Percentiles rank a stretch among this genome's conserved stretches.
phyloP scores from a whole-genome alignment of 1,140 invertebrate genomes.

The Sycophaga agraensis region DNA sequence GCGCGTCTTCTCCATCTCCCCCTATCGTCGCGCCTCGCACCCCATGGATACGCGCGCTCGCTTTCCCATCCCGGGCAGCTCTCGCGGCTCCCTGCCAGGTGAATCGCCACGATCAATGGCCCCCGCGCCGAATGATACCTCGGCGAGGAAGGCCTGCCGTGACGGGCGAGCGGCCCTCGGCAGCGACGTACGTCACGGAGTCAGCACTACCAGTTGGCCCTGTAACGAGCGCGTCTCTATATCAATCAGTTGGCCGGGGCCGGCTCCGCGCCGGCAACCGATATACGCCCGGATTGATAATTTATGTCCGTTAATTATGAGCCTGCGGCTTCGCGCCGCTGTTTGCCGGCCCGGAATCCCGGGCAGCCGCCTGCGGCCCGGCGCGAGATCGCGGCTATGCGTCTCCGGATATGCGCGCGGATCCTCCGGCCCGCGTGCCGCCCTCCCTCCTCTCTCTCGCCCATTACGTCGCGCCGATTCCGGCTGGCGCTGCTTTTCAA shows the following conservation, averaged over 20 bases:
- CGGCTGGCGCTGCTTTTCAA: neutral
- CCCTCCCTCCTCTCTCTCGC: neutral
- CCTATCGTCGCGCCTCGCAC: neutral
- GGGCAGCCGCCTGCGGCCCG: neutral
- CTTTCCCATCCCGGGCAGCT: neutral
- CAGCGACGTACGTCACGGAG: too few species aligned
- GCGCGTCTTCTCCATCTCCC: neutral
- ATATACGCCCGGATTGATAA: constrained; percentile 54
- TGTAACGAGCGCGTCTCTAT: constrained; percentile 55
- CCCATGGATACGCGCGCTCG: neutral
- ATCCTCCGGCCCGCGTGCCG: too few species aligned
- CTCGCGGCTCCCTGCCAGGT: too few species aligned
- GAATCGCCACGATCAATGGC: too few species aligned
- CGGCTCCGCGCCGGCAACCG: too few species aligned
- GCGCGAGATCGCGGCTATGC: neutral
- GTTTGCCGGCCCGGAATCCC: neutral
- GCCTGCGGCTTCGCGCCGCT: constrained; percentile 42
- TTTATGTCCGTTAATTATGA: constrained; percentile 59
- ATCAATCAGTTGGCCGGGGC: constrained; percentile 53
- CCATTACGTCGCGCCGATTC: neutral
- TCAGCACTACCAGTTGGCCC: constrained; percentile 54
- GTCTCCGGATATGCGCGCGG: neutral
- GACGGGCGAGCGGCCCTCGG: too few species aligned
- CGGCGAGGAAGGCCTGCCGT: too few species aligned
- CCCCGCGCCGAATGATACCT: too few species aligned